Conservation (phyloP, 2,888 invertebrate genomes). For the Ophion slaviceki region DNA sequence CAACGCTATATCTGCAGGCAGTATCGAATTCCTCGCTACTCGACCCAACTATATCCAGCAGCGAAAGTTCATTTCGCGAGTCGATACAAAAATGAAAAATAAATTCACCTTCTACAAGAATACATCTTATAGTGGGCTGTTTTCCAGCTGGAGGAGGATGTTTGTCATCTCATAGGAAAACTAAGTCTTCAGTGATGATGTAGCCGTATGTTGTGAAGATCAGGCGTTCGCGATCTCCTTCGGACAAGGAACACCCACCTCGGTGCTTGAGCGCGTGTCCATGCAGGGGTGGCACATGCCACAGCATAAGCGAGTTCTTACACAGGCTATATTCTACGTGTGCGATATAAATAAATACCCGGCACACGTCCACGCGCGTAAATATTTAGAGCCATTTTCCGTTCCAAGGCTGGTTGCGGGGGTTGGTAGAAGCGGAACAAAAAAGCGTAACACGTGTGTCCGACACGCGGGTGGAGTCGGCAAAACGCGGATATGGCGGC, state of each 20-base stretch:
- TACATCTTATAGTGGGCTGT: neutral
- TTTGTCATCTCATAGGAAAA: too few relatives aligned
- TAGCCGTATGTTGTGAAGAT: too few relatives aligned
- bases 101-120: neutral
- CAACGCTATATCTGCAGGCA: neutral
- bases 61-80: neutral
- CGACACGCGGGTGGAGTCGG: constrained; percentile 54
- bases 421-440: constrained; percentile 25
- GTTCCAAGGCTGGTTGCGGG: constrained; percentile 12
- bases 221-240: neutral
- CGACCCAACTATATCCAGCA: neutral
- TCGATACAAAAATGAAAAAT: neutral
- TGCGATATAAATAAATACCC: constrained; percentile 71
- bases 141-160: neutral
- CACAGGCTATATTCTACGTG: constrained; percentile 50
- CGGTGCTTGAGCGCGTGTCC: neutral
- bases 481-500: constrained; percentile 46
- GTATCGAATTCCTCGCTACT: neutral
- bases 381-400: constrained; percentile 74
- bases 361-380: constrained; percentile 70
- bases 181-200: too few relatives aligned
- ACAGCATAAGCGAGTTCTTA: constrained; percentile 10
- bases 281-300: neutral
- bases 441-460: constrained; percentile 65
- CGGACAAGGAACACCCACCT: neutral